Percentiles rank a stretch among this genome's conserved stretches.
phyloP scores from a whole-genome alignment of 2,888 invertebrate species.

The Drosophila subsilvestris region DNA sequence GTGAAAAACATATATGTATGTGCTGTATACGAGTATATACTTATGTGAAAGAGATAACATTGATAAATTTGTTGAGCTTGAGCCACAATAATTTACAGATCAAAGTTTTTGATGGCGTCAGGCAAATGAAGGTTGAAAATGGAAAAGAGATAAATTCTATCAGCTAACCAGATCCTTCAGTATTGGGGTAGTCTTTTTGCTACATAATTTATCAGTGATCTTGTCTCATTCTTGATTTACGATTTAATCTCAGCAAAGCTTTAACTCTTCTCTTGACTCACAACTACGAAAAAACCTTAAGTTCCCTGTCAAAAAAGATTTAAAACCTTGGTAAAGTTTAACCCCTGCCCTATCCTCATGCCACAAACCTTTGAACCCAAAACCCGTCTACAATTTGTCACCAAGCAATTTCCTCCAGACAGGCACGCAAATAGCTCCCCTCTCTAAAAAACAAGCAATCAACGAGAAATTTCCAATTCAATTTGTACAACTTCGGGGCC shows the following conservation, averaged over 20 bases:
- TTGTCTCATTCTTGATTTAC: no score
- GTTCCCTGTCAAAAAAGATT: background rate
- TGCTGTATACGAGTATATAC: background rate
- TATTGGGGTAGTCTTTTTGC: background rate
- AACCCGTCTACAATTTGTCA: slow-evolving; percentile 22
- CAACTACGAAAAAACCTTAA: background rate
- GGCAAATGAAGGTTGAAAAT: no score
- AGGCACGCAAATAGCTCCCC: slow-evolving; percentile 25
- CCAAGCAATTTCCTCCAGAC: slow-evolving; percentile 22
- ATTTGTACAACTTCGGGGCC: slow-evolving; percentile 13
- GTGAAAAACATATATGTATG: slow-evolving; percentile 17
- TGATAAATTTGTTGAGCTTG: slow-evolving; percentile 14
- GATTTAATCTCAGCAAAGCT: no score
- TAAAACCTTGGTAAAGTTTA: background rate
- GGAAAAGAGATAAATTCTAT: no score
- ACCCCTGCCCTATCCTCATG: background rate
- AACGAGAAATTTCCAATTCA: slow-evolving; percentile 31
- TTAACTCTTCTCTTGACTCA: no score
- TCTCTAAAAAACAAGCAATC: background rate
- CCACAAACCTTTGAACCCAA: slow-evolving; percentile 14
- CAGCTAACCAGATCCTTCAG: no score
- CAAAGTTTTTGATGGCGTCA: background rate
- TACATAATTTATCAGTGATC: no score
- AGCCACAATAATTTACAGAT: slow-evolving; percentile 3
- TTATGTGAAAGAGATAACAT: slow-evolving; percentile 10